A percentile compares a stretch with the other conserved stretches of the same genome.
phyloP scores from a whole-genome alignment of 2,113 vertebrate genomes.

The Arizona elegans region DNA sequence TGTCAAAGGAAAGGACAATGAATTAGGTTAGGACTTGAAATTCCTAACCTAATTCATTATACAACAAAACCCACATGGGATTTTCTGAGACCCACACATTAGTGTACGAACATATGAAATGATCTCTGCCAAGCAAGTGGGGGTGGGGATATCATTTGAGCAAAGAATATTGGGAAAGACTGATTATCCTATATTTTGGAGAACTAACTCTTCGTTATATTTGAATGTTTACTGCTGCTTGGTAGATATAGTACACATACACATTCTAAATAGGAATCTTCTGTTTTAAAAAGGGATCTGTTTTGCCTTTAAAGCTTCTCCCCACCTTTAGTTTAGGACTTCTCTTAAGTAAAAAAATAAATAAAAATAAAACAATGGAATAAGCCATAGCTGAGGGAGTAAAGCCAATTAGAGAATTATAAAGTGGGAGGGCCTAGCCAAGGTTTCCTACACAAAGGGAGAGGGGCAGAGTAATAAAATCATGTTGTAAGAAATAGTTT shows the following conservation, averaged over 20 bases:
- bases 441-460: not conserved
- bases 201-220: not conserved
- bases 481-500: not conserved
- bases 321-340: not conserved
- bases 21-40: too few species aligned
- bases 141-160: not conserved
- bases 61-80: not conserved
- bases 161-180: not conserved
- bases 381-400: not conserved
- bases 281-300: not conserved
- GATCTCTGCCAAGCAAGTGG: not conserved
- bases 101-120: not conserved
- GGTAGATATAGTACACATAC: not conserved
- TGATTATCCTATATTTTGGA: not conserved
- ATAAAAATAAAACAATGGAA: not conserved
- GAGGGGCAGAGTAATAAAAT: not conserved
- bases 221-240: not conserved
- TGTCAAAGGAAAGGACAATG: not conserved
- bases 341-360: not conserved
- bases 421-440: not conserved
- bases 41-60: not conserved
- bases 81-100: not conserved
- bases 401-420: not conserved
- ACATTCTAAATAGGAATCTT: not conserved
- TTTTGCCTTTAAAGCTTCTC: not conserved